phyloP scores from a whole-genome alignment of 1,140 invertebrate genomes.

The Drosophila ercepeae region DNA sequence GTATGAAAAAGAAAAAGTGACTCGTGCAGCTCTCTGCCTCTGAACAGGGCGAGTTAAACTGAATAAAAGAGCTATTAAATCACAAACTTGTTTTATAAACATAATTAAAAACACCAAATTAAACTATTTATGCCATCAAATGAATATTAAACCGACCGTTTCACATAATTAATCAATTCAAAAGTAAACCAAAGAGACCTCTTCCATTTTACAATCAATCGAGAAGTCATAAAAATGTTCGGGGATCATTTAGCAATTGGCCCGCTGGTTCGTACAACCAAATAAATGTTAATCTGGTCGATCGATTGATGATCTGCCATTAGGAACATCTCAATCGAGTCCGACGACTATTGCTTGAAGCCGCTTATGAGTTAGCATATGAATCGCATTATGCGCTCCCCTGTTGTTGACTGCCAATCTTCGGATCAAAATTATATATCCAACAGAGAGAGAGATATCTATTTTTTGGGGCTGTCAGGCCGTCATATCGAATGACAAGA shows the following conservation, averaged over 20 bases:
- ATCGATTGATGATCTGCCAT: conserved; percentile 39
- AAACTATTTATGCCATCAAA: too few relatives aligned
- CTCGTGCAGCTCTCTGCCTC: too few relatives aligned
- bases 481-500: conserved; percentile 51
- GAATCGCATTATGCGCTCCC: conserved; percentile 46
- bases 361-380: conserved; percentile 50
- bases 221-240: too few relatives aligned
- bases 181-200: too few relatives aligned
- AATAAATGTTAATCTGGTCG: conserved; percentile 24
- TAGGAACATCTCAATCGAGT: conserved; percentile 49
- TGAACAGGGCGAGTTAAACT: too few relatives aligned
- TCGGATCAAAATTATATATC: conserved; percentile 18
- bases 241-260: conserved; percentile 40
- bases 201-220: too few relatives aligned
- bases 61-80: too few relatives aligned
- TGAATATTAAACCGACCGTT: too few relatives aligned
- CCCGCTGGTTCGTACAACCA: neutral
- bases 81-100: too few relatives aligned
- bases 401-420: conserved; percentile 31
- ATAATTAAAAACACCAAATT: too few relatives aligned
- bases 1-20: too few relatives aligned
- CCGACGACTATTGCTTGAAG: conserved; percentile 19
- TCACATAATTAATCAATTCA: too few relatives aligned
- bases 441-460: conserved; percentile 6
- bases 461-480: neutral